A percentile compares a stretch with the other conserved stretches of the same genome.
Conservation (phyloP, 2,888 invertebrate genomes). For the Pseudolycoriella hygida region DNA sequence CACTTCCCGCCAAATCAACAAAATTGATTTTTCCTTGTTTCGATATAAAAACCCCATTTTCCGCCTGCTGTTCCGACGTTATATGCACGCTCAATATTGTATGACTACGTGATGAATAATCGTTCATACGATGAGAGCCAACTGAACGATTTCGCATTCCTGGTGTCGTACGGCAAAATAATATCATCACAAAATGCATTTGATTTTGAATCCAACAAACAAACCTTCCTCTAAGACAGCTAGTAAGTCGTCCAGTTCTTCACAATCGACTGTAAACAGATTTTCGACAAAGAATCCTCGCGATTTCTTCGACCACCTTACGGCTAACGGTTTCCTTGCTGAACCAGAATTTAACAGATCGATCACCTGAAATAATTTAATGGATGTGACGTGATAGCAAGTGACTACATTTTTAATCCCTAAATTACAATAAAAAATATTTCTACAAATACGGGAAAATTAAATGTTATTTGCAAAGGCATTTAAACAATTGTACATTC, state of each 20-base stretch:
- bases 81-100: slow-evolving; percentile 82
- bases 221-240: slow-evolving; percentile 89
- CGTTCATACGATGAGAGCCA: slow-evolving; percentile 84
- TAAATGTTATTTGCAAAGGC: too few relatives aligned
- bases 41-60: slow-evolving; percentile 68
- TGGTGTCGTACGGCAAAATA: slow-evolving; percentile 20
- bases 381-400: too few relatives aligned
- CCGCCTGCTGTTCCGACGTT: slow-evolving; percentile 65
- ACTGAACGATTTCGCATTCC: slow-evolving; percentile 82
- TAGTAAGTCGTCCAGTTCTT: slow-evolving; percentile 77
- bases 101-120: slow-evolving; percentile 83
- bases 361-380: slow-evolving; percentile 48
- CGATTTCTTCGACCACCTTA: slow-evolving; percentile 87
- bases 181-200: neutral
- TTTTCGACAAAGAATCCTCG: slow-evolving; percentile 91
- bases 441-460: too few relatives aligned
- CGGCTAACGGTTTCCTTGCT: slow-evolving; percentile 57
- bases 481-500: too few relatives aligned
- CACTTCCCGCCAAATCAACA: slow-evolving; percentile 91
- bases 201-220: slow-evolving; percentile 7
- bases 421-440: too few relatives aligned
- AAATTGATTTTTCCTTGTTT: slow-evolving; percentile 91
- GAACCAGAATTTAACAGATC: slow-evolving; percentile 81
- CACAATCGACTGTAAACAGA: slow-evolving; percentile 87
- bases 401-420: too few relatives aligned